Conservation (phyloP, 2,797 vertebrate species). For the Eulemur rubriventer region DNA sequence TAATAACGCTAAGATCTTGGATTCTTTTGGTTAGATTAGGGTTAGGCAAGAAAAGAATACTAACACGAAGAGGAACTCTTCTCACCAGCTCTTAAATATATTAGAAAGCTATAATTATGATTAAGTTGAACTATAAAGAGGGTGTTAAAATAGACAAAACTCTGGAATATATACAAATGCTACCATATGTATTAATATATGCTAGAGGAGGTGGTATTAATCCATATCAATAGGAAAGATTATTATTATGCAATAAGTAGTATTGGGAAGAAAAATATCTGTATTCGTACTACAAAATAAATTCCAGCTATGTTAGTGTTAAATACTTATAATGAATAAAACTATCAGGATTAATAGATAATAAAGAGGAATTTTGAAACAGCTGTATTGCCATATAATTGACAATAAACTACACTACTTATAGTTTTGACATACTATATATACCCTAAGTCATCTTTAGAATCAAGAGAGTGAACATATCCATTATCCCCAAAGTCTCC, state of each 20-base stretch:
- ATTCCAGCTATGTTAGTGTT: not conserved
- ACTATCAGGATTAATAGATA: not conserved
- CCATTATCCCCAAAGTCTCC: not conserved
- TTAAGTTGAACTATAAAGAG: conserved; percentile 34
- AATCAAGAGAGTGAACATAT: not conserved
- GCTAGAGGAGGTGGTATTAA: not conserved
- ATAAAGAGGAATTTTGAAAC: not conserved
- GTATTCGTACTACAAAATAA: not conserved
- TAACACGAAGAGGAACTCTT: conserved; percentile 1
- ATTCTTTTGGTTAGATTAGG: conserved; percentile 10
- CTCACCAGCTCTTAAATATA: conserved; percentile 33
- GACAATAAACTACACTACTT: not conserved
- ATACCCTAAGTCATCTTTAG: not conserved
- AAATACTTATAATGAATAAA: not conserved
- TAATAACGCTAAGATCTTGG: not conserved
- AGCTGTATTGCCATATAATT: not conserved
- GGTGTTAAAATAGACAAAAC: not conserved
- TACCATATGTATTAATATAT: not conserved
- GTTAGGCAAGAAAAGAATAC: not conserved
- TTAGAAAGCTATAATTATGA: conserved; percentile 27
- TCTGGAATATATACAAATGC: not conserved
- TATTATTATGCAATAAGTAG: not conserved
- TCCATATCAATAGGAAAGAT: not conserved
- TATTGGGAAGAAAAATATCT: not conserved
- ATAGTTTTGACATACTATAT: not conserved